These are phyloP conservation scores for Hylomyscus alleni DNA, from an alignment of 2,797 vertebrate genomes.

Conservation along the genomic window DNA sequence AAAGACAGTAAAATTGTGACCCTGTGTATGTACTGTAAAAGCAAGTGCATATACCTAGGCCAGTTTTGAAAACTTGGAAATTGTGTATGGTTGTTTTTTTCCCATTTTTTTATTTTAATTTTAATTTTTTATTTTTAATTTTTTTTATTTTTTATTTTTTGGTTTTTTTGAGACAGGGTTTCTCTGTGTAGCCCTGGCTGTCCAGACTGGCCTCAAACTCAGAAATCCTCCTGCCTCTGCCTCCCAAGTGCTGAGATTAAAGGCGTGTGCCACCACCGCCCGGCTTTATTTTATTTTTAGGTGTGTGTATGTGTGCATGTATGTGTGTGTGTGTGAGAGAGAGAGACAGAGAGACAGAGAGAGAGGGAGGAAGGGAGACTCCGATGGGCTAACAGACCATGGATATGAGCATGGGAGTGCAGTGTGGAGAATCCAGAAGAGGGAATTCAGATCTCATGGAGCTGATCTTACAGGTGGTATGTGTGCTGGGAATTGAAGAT, in stretches of 20 bases:
- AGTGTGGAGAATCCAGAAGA: too few relatives aligned
- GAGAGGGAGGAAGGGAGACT: neutral
- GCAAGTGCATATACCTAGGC: too few relatives aligned
- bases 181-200: too few relatives aligned
- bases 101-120: neutral
- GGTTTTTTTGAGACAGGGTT: neutral
- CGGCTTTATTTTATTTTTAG: neutral
- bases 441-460: neutral
- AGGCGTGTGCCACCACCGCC: too few relatives aligned
- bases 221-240: too few relatives aligned
- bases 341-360: neutral
- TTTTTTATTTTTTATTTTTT: neutral
- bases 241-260: too few relatives aligned
- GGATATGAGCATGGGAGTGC: neutral
- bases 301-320: neutral
- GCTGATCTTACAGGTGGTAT: neutral
- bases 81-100: neutral
- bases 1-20: neutral
- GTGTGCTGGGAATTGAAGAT: neutral
- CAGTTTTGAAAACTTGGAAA: neutral
- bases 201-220: too few relatives aligned
- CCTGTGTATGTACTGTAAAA: neutral
- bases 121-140: neutral
- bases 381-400: too few relatives aligned
- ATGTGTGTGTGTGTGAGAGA: too few relatives aligned